A percentile compares a stretch with the other conserved stretches of the same genome.
These are phyloP conservation scores for Rutpela maculata DNA, from an alignment of 2,888 invertebrate species.

Conservation along the genomic window DNA sequence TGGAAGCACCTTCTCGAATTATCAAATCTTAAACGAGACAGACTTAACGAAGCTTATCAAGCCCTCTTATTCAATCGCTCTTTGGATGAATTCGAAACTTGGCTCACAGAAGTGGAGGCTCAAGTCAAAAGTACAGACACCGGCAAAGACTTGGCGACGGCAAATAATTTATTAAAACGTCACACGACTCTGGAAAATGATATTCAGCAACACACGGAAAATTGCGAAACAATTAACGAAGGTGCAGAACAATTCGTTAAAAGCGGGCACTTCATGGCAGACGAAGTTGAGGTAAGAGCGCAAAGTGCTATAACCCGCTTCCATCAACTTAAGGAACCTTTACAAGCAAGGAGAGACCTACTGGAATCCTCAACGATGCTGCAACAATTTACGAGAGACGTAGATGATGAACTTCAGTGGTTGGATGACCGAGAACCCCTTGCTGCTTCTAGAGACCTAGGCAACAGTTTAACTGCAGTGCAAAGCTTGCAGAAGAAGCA, in stretches of 20 bases:
- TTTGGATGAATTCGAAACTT: conserved; percentile 93
- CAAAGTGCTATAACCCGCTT: conserved; percentile 79
- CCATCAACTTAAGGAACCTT: conserved; percentile 86
- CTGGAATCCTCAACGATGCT: conserved; percentile 91
- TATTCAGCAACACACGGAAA: conserved; percentile 88
- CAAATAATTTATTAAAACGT: conserved; percentile 87
- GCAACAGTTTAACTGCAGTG: conserved; percentile 81
- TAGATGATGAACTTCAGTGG: conserved; percentile 96
- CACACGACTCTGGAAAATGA: conserved; percentile 91
- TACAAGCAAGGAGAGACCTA: conserved; percentile 93
- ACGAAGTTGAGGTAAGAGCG: conserved; percentile 87
- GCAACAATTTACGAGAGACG: conserved; percentile 93
- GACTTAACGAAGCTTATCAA: conserved; percentile 93
- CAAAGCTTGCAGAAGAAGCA: conserved; percentile 96
- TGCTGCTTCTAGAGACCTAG: conserved; percentile 82
- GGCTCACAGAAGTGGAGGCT: conserved; percentile 93
- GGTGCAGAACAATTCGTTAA: conserved; percentile 87
- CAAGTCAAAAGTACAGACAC: conserved; percentile 84
- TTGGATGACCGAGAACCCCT: conserved; percentile 85
- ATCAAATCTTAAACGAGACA: conserved; percentile 88
- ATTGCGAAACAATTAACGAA: conserved; percentile 86
- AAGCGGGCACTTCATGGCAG: conserved; percentile 91
- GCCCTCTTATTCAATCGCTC: conserved; percentile 91
- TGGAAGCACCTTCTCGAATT: conserved; percentile 92
- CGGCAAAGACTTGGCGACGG: conserved; percentile 92